Percentiles rank a stretch among this genome's conserved stretches.
phyloP scores from a whole-genome alignment of 2,797 vertebrate genomes.

The Fratercula arctica region DNA sequence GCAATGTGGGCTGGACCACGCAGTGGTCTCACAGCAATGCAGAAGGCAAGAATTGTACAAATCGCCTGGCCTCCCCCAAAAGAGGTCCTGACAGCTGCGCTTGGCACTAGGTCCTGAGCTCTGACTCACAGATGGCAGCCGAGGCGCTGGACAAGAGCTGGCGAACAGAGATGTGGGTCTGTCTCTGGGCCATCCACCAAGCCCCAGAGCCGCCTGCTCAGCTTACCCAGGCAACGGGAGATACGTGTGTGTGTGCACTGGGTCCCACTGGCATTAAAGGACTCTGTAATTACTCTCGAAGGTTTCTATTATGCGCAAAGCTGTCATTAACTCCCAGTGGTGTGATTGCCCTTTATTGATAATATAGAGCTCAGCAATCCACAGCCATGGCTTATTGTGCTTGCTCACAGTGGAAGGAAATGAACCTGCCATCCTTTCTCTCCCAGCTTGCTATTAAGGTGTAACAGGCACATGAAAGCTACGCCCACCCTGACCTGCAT shows the following conservation, averaged over 20 bases:
- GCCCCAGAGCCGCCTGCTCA: not conserved
- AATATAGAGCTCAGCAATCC: not conserved
- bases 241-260: rapidly evolving
- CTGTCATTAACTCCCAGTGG: constrained; percentile 30
- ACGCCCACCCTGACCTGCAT: not conserved
- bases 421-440: not conserved
- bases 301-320: constrained; percentile 26
- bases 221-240: not conserved
- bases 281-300: constrained; percentile 21
- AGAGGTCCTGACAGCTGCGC: not conserved
- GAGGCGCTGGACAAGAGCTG: not conserved
- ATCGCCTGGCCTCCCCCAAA: not conserved
- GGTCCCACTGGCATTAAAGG: not conserved
- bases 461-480: not conserved
- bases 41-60: not conserved
- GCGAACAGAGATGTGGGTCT: not conserved
- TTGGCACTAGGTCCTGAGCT: not conserved
- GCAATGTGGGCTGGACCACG: not conserved
- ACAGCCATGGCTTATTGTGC: not conserved
- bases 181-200: not conserved
- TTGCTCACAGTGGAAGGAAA: not conserved
- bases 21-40: not conserved
- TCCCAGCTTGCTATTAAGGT: not conserved
- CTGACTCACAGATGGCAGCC: not conserved
- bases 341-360: constrained; percentile 43